Base-by-base conservation (phyloP, 2,888 invertebrate genomes). In the Idaea dimidiata region DNA sequence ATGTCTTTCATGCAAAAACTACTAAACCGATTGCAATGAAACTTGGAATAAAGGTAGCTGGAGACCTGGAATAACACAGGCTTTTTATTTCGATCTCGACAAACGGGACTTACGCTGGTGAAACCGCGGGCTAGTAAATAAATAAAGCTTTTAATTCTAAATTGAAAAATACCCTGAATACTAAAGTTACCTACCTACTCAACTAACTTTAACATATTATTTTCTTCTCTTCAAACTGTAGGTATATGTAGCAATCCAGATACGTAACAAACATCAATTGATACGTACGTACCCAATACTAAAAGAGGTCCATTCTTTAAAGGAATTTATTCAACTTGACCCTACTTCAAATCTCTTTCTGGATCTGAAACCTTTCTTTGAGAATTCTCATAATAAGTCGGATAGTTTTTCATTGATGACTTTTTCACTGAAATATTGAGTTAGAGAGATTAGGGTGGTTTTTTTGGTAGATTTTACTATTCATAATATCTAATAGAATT, bases 401-500 rank as follows among this genome's bases (percentile, higher is more conserved):
- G 10, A 43, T 43, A 43, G 43, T 43, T 43, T 43, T 43, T 14
- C 43, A 43, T 43, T 43, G 43, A 43, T 43, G 43, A 43, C 43
- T 43, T 43, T 43, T 43, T 43, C 43, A 43, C 43, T 43, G 43
- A 43, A 14, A 43, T 43, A 43, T 43, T 43, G 43, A 43, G 43
- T 43, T 43, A 43, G 43, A 43, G 43, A 43, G 43, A 43, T 43
- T 43, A 14, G 43, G 43, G 8, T 43, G 7, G 43, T 43, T 43
- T 43, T 43, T 43, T 43, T 43, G 2, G 2, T 2, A 14, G 5
- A 14, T 31, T 24, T 59, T 18, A 57, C 5, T 18, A 24, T 56
- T 17, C 56, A 17, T 33, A 66, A 63, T 59, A 60, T 5, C 24
- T 1, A 24, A 24, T 24, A 5, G 24, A 24, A 24, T 24, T 24